Evolutionary conservation across 92 coral and sea anemone species (phyloP).

Genomic region (Zoanthus sociatus): DNA sequence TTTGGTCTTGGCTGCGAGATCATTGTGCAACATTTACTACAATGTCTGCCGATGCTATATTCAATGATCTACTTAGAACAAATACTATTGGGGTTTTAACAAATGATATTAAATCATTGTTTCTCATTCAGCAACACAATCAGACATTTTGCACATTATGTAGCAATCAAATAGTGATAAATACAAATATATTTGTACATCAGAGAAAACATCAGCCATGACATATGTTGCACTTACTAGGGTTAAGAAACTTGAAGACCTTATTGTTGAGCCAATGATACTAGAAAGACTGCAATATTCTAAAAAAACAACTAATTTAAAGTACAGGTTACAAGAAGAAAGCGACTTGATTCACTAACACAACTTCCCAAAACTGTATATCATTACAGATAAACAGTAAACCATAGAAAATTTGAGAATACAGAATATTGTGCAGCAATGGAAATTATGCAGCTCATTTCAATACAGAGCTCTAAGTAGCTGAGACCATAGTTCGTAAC

Average conservation of each 20-base stretch:
- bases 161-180: no score
- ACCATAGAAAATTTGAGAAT: constrained; percentile 28
- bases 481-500: background rate
- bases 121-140: no score
- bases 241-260: constrained; percentile 62
- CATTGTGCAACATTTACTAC: no score
- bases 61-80: no score
- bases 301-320: constrained; percentile 56
- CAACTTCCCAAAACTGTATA: constrained; percentile 33
- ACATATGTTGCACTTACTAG: constrained; percentile 73
- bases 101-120: no score
- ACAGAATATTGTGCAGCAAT: constrained; percentile 30
- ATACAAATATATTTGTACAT: background rate
- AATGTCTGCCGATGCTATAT: no score
- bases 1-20: no score
- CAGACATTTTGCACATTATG: no score
- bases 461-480: constrained; percentile 23
- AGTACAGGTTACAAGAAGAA: constrained; percentile 69
- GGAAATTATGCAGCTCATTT: constrained; percentile 34
- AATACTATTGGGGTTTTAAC: no score
- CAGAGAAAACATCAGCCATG: constrained; percentile 56
- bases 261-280: constrained; percentile 62
- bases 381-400: constrained; percentile 24
- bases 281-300: constrained; percentile 62
- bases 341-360: constrained; percentile 49